Base-by-base conservation (phyloP, 2,113 vertebrate species). In the Oriolus oriolus region DNA sequence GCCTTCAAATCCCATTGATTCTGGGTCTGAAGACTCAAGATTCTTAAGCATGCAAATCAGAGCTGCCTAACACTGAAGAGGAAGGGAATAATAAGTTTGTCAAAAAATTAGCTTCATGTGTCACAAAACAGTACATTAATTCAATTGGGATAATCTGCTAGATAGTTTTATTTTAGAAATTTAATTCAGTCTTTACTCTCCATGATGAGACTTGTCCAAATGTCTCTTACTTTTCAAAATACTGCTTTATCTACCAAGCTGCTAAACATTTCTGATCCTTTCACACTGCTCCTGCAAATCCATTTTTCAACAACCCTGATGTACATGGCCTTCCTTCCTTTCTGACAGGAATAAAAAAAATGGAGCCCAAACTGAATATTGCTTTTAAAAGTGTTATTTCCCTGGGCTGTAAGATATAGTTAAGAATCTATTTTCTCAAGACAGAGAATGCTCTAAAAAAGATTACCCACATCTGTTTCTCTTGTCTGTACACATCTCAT, bases 351-450 rank as follows among this genome's bases (percentile, higher is more conserved):
- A 9, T 52, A 3, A 35, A 85, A 85, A 54, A 49, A 59, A 60
- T 20, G 33, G 45, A 85, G 26, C 37, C 37, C 88, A 45, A 86
- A 30, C 39, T 54, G 35, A 82, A 39, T 74, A 61, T 66, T 74
- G 45, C 59, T 95, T 95, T 96, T 79, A 66, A 80, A 91, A 50
- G 23, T 65, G 39, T 73, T 80, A 77, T 66, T 93, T 93, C 63
- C 63, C 74, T 37, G 13, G n/a, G 37, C 87, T 90, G 54, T 39
- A 89, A 74, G 73, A 77, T 57, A 54, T 47, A 53, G 66, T 73
- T 77, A 90, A 87, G 63, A 79, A 83, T 49, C 81, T 83, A 4
- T 91, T 93, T 70, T 89, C 81, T 87, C 24, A 77, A 69, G 59
- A 57, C 39, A 77, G 54, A 64, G 61, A 83, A 52, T n/a, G 24